phyloP scores from a whole-genome alignment of 1,140 invertebrate species.

The Drosophila teissieri region DNA sequence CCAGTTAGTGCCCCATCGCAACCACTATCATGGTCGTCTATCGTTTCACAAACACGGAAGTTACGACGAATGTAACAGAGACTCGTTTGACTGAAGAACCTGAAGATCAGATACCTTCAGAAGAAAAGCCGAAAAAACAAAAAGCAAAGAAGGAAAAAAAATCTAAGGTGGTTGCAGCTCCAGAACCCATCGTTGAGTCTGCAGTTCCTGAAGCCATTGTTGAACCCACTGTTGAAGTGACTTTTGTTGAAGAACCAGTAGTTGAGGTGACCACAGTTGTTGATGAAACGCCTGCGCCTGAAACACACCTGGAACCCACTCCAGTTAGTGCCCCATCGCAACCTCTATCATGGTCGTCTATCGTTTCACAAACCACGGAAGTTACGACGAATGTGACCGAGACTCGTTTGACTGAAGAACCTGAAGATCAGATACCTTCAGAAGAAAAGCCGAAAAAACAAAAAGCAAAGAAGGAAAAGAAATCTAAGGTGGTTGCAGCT shows the following conservation, averaged over 20 bases:
- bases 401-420: not conserved
- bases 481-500: slow-evolving; percentile 5
- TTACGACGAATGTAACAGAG: not conserved
- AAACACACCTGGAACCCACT: not conserved
- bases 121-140: slow-evolving; percentile 16
- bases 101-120: not conserved
- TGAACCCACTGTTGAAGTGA: not conserved
- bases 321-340: not conserved
- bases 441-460: slow-evolving; percentile 1
- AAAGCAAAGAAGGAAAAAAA: slow-evolving; percentile 42
- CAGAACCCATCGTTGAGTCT: not conserved
- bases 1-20: not conserved
- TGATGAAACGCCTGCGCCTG: not conserved
- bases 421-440: not conserved
- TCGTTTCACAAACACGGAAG: slow-evolving; percentile 7
- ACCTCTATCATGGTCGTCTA: not conserved
- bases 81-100: not conserved
- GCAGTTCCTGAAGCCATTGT: not conserved
- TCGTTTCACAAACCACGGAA: slow-evolving; percentile 1
- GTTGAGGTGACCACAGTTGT: not conserved
- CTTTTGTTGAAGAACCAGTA: not conserved
- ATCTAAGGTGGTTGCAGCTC: not conserved
- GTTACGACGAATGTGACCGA: not conserved
- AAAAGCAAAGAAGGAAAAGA: slow-evolving; percentile 35
- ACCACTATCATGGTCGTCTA: slow-evolving; percentile 9